Percentiles rank a stretch among this genome's conserved stretches.
Conservation (phyloP, 35 echinoderm and acorn worm genomes). For the Heliocidaris tuberculata region DNA sequence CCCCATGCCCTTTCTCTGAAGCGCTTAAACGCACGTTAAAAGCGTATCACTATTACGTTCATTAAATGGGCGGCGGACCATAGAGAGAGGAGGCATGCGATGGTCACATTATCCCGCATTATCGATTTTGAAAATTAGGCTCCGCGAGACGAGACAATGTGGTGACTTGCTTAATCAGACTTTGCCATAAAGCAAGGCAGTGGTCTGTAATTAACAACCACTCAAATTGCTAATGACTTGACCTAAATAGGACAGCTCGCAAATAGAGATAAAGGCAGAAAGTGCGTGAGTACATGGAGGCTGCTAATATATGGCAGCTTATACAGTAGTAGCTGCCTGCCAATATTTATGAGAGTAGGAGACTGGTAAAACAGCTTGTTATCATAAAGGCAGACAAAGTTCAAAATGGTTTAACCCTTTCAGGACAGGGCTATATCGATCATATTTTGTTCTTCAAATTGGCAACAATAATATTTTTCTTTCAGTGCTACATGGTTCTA, state of each 20-base stretch:
- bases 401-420: too few species aligned
- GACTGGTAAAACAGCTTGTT: not conserved
- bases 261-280: not conserved
- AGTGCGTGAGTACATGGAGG: not conserved
- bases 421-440: too few species aligned
- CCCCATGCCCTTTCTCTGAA: slow-evolving; percentile 15
- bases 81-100: slow-evolving; percentile 23
- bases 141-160: not conserved
- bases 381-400: too few species aligned
- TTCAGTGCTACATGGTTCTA: not conserved
- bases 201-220: slow-evolving; percentile 43
- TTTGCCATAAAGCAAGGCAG: slow-evolving; percentile 8
- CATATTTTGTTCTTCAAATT: too few species aligned
- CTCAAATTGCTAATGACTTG: slow-evolving; percentile 52
- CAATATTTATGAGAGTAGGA: not conserved
- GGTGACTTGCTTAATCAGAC: not conserved
- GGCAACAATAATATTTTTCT: too few species aligned
- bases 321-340: not conserved
- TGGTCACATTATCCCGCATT: slow-evolving; percentile 39
- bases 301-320: not conserved
- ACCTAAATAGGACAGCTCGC: slow-evolving; percentile 26
- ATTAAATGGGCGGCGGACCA: slow-evolving; percentile 27
- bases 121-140: slow-evolving; percentile 41
- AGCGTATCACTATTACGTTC: slow-evolving; percentile 16
- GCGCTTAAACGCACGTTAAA: slow-evolving; percentile 23